Conservation (phyloP, 2,888 invertebrate species). For the Euclidia mi region DNA sequence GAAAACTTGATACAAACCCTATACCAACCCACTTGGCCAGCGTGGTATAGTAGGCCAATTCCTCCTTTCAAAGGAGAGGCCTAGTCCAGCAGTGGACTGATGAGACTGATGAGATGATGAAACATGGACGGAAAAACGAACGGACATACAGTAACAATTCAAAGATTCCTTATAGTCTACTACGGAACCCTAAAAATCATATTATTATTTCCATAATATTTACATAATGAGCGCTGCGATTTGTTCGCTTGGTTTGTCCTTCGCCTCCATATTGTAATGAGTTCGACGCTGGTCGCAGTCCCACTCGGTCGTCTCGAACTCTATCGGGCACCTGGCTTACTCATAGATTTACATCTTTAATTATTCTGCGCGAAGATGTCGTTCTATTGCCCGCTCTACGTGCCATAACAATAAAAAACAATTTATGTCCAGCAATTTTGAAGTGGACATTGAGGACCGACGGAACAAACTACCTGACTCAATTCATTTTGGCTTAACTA, state of each 20-base stretch:
- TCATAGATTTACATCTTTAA: conserved; percentile 38
- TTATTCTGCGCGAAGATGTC: conserved; percentile 28
- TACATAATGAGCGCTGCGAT: not conserved
- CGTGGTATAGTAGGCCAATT: no score
- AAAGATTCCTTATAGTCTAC: no score
- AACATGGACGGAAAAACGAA: no score
- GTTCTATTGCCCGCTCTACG: conserved; percentile 7
- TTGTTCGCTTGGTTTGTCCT: not conserved
- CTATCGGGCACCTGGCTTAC: conserved; percentile 2
- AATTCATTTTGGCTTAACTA: conserved; percentile 1
- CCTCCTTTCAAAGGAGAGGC: no score
- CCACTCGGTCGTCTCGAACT: no score
- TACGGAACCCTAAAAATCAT: not conserved
- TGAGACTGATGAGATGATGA: no score
- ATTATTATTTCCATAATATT: conserved; percentile 11
- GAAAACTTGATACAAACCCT: no score
- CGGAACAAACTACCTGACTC: not conserved
- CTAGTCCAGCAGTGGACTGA: no score
- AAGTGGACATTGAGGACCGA: conserved; percentile 4
- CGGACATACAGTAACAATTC: no score
- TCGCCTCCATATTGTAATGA: conserved; percentile 2
- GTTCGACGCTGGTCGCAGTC: not conserved
- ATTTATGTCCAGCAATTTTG: conserved; percentile 19
- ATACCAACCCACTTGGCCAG: no score
- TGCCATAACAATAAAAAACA: conserved; percentile 24